Conservation (phyloP, 2,113 vertebrate genomes). For the Otis tarda region DNA sequence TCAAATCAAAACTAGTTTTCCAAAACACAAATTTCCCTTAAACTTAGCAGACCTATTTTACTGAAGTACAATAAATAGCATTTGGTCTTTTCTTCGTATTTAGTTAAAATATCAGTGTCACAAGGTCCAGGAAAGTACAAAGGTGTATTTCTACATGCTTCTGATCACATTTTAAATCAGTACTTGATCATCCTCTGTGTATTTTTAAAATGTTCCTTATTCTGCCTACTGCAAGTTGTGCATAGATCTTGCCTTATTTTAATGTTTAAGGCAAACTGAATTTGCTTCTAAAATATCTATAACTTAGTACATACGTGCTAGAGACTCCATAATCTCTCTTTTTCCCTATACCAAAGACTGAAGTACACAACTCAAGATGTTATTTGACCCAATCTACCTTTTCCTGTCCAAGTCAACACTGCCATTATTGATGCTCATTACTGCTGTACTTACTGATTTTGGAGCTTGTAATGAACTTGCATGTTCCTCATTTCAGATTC, state of each 20-base stretch:
- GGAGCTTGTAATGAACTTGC: background rate
- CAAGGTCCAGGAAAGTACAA: background rate
- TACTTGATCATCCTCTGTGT: background rate
- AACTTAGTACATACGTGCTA: background rate
- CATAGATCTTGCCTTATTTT: background rate
- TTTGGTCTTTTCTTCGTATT: background rate
- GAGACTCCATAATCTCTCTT: background rate
- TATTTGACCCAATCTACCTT: background rate
- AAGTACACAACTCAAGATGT: background rate
- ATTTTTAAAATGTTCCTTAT: background rate
- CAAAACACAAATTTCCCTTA: background rate
- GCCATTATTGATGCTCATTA: background rate
- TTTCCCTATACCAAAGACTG: background rate
- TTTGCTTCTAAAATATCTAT: background rate
- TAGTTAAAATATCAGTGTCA: background rate
- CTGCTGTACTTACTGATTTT: background rate
- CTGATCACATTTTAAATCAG: background rate
- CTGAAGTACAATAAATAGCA: background rate
- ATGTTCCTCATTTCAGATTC: slow-evolving; percentile 79
- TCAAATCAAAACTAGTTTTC: background rate
- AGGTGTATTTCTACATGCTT: background rate
- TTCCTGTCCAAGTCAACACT: background rate
- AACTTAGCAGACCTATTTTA: background rate
- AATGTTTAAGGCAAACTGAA: background rate
- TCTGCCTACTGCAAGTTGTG: background rate